These are phyloP conservation scores for Sardina pilchardus DNA, from an alignment of 2,113 vertebrate species.

Conservation along the genomic window DNA sequence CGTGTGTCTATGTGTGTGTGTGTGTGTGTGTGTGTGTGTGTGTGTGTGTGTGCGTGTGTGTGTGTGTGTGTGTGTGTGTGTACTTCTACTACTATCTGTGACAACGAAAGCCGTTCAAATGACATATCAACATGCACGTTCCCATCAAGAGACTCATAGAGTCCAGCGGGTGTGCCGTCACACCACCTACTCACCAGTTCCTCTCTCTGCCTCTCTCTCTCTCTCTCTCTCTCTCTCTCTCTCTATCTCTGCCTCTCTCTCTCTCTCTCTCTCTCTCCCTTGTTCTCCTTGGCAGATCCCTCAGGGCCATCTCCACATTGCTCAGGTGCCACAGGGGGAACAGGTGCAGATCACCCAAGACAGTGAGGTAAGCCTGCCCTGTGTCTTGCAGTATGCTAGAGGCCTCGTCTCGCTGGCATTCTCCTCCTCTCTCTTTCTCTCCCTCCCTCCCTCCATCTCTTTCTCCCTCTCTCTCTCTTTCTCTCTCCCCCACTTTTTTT, in stretches of 20 bases:
- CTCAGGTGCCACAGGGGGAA: constrained; percentile 97
- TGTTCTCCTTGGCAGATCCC: constrained; percentile 78
- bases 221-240: constrained; percentile 27
- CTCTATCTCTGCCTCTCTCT: background rate
- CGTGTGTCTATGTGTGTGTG: constrained; percentile 15
- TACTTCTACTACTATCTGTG: too few species aligned
- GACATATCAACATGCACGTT: too few species aligned
- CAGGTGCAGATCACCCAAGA: constrained; percentile 99
- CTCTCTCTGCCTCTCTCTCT: background rate
- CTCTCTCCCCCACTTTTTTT: background rate
- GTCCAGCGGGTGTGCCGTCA: background rate
- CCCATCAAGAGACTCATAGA: background rate
- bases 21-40: constrained; percentile 10
- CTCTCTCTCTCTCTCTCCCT: constrained; percentile 27
- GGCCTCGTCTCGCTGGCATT: too few species aligned
- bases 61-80: constrained; percentile 6
- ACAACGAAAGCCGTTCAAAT: too few species aligned
- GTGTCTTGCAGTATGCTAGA: background rate
- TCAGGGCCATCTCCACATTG: constrained; percentile 96
- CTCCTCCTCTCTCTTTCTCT: too few species aligned
- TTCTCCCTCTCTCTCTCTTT: background rate
- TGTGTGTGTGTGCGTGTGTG: constrained; percentile 16
- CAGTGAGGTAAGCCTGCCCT: constrained; percentile 83
- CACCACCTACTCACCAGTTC: background rate
- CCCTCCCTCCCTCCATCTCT: background rate